A percentile compares a stretch with the other conserved stretches of the same genome.
Evolutionary conservation across 2,888 invertebrate genomes (phyloP).

Genomic region (Theodoxus fluviatilis): DNA sequence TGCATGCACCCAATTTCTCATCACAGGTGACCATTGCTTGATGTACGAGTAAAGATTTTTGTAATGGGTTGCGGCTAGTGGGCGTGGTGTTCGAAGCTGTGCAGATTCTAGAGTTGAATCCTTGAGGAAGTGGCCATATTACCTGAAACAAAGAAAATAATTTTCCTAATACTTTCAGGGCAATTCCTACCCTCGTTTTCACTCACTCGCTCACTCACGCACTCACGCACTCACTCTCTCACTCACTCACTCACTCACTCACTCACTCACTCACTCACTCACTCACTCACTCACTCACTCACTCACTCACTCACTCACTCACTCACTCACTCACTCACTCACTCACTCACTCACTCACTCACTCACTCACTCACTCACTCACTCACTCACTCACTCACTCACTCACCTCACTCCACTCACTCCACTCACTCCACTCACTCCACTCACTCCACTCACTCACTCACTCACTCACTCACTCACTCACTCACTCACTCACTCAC

Average conservation of each 20-base stretch:
- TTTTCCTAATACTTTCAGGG: no score
- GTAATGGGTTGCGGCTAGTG: no score
- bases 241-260: neutral
- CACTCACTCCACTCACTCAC: neutral
- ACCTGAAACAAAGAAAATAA: no score
- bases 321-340: neutral
- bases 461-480: neutral
- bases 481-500: neutral
- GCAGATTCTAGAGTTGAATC: no score
- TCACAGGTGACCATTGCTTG: no score
- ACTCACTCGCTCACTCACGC: neutral
- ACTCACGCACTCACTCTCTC: neutral
- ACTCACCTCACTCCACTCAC: neutral
- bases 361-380: neutral
- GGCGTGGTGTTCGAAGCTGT: no score
- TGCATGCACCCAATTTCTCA: no score
- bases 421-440: neutral
- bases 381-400: neutral
- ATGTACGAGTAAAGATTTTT: no score
- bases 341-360: neutral
- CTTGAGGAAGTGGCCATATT: no score
- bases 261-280: neutral
- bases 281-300: neutral
- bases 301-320: neutral
- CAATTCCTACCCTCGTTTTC: neutral